Base-by-base conservation (phyloP, 1,140 invertebrate species). In the Neodiprion lecontei region DNA sequence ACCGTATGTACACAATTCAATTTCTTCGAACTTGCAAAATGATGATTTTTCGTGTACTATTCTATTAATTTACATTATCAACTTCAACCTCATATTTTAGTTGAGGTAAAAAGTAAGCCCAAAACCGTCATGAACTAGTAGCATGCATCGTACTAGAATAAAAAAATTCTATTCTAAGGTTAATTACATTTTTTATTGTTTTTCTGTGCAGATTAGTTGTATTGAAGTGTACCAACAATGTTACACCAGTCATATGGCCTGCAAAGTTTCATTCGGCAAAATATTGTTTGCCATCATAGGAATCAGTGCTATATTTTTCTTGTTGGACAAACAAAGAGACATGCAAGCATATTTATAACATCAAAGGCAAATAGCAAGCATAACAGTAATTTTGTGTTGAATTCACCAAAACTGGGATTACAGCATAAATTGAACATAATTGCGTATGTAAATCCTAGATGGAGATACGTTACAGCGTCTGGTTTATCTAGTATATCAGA, bases 181-280 rank as follows among this genome's bases (percentile, higher is more conserved):
- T 40, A 40, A 40, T 40, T 5, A 5, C 1, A 40, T 40, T 40
- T 40, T 40, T 40, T 2, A 40, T 40, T 40, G 28, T 40, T 21
- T 21, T 21, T 21, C 28, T 40, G 28, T 40, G 28, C 28, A 40
- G 28, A 40, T 40, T 40, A 40, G 28, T 40, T 5, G 28, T 2
- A 40, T 40, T 40, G 28, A 40, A 40, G 28, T 40, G 28, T 14
- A 61, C 4, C 53, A 9, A 61, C 8, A 5, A 88, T 88, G 87
- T 71, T 88, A 12, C 80, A 86, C 79, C 80, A 80, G n/a, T 84
- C 83, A 28, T 82, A 81, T 68, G 85, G 82, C 48, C 53, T 87
- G 73, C 71, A 84, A 14, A 84, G 75, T 40, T 77, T 84, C 68
- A 75, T 86, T 77, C 81, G 76, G 40, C 75, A 76, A 7, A 86